phyloP scores from a whole-genome alignment of 2,113 vertebrate genomes.

The Butastur rufipennis region DNA sequence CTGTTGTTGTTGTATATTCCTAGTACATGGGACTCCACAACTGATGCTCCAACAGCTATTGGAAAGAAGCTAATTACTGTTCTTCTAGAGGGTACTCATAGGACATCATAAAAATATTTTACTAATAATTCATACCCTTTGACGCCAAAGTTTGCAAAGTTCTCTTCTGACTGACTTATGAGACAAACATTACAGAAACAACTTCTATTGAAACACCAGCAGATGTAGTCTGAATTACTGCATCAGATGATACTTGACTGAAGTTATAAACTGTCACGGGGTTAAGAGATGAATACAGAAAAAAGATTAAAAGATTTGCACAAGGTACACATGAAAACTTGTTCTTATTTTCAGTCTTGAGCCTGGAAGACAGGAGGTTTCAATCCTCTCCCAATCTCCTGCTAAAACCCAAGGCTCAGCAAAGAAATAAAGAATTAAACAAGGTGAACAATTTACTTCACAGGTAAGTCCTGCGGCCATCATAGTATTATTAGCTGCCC shows the following conservation, averaged over 20 bases:
- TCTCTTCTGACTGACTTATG: not conserved
- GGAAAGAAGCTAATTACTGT: not conserved
- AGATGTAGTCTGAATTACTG: not conserved
- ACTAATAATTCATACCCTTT: not conserved
- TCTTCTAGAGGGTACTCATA: not conserved
- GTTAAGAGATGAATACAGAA: not conserved
- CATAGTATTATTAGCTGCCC: not conserved
- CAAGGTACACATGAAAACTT: not conserved
- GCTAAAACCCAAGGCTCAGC: not conserved
- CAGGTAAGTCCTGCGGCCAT: not conserved
- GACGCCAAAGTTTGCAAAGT: not conserved
- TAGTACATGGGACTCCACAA: not conserved
- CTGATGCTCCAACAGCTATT: not conserved
- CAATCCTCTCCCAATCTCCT: not conserved
- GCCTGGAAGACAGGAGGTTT: not conserved
- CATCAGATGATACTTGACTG: not conserved
- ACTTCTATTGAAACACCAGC: not conserved
- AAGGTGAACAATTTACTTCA: not conserved
- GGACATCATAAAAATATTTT: not conserved
- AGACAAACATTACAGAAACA: not conserved
- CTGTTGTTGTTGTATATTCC: not conserved
- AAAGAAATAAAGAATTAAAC: not conserved
- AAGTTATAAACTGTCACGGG: not conserved
- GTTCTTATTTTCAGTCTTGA: not conserved
- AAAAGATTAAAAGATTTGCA: not conserved